phyloP scores from a whole-genome alignment of 2,797 vertebrate species.

The Decapterus maruadsi region DNA sequence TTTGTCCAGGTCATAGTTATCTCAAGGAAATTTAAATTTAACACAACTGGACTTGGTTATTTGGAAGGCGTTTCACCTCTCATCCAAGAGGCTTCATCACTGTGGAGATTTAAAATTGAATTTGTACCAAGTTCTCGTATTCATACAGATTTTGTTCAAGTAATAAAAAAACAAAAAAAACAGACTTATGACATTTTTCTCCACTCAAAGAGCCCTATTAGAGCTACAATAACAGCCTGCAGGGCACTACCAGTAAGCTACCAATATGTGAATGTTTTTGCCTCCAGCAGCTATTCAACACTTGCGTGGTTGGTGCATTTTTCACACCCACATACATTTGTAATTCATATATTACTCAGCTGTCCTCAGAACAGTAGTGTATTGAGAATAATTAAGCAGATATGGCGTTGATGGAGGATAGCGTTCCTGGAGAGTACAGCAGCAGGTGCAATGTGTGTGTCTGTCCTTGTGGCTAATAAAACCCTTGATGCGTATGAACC shows the following conservation, averaged over 20 bases:
- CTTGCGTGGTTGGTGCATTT: slow-evolving; percentile 4
- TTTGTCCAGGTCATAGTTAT: too few relatives aligned
- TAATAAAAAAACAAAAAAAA: slow-evolving; percentile 24
- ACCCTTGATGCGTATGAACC: neutral
- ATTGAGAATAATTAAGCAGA: slow-evolving; percentile 16
- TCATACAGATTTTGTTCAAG: slow-evolving; percentile 16
- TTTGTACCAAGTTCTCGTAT: slow-evolving; percentile 11
- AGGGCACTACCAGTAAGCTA: slow-evolving; percentile 20
- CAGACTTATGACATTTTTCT: slow-evolving; percentile 39
- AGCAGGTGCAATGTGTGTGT: neutral
- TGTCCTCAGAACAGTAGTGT: slow-evolving; percentile 19
- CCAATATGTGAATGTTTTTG: slow-evolving; percentile 21
- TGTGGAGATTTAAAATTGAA: slow-evolving; percentile 27
- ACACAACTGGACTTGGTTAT: too few relatives aligned
- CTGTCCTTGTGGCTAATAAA: neutral
- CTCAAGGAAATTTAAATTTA: too few relatives aligned
- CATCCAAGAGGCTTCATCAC: too few relatives aligned
- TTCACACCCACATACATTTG: slow-evolving; percentile 19
- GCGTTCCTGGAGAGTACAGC: neutral
- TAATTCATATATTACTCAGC: slow-evolving; percentile 16
- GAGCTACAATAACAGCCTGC: slow-evolving; percentile 38
- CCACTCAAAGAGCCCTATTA: slow-evolving; percentile 37
- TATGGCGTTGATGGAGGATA: slow-evolving; percentile 8
- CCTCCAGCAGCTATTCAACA: slow-evolving; percentile 25
- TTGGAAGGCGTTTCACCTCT: too few relatives aligned